Evolutionary conservation across 2,888 invertebrate genomes (phyloP), one percentile per base, ranked within the genome.

Genomic region (Noctua janthe): DNA sequence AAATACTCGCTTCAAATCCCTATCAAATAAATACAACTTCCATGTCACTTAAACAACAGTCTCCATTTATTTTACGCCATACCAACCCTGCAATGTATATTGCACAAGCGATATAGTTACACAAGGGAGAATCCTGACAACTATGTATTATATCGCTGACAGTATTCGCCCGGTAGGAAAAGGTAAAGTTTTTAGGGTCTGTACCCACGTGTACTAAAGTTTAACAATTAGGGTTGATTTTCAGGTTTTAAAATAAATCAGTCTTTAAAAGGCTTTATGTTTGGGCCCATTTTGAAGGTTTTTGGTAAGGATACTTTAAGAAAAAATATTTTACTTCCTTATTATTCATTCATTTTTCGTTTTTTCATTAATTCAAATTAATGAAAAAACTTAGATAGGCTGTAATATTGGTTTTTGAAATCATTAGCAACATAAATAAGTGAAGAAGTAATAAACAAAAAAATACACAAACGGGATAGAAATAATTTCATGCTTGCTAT

Each of bases 1-100:
- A 56, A 39, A 51, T 2, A 62, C 35, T 29, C 0, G 3, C 43
- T 70, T 29, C n/a, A 62, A 56, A 86, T 47, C 51, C 39, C 4
- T 70, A 74, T 70, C 54, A 74, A 71, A 83, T 62, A 84, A 64
- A 87, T 78, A 74, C n/a, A 56, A 66, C 15, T 67, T 81, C 49
- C 62, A 83, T 66, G 67, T 71, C 76, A 74, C 66, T 39, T 73
- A 66, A 79, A 77, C 67, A 78, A 76, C 35, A 23, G 20, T 71
- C 43, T 79, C 73, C 39, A 66, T 83, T 80, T 83, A 66, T 69
- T 39, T 56, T 15, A 13, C 51, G 23, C 13, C 23, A 13, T 72
- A 74, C 64, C n/a, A 15, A 67, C 8, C 49, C 43, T 39, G 54
- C 76, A 71, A 83, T 83, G 71, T 80, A 76, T 62, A 82, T 13